Conservation (phyloP, 1,140 invertebrate genomes). For the Protaetia brevitarsis region DNA sequence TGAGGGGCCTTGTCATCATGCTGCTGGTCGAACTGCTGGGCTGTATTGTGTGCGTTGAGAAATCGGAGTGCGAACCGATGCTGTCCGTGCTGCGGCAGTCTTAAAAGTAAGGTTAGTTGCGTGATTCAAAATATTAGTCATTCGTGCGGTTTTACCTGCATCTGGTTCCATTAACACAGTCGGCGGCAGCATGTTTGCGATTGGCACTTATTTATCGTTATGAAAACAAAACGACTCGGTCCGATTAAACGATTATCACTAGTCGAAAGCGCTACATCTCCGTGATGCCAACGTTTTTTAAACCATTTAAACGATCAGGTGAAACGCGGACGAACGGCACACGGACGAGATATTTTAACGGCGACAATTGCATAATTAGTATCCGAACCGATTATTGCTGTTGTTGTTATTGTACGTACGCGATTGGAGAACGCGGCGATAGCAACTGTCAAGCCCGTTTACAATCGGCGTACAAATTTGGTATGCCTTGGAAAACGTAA, state of each 20-base stretch:
- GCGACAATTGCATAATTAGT: conserved; percentile 17
- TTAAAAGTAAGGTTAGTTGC: conserved; percentile 35
- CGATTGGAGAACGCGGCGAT: no score
- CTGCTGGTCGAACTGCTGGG: conserved; percentile 25
- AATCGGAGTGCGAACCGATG: conserved; percentile 67
- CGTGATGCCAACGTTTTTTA: no score
- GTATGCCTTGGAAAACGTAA: no score
- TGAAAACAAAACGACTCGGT: not conserved
- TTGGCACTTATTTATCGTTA: not conserved
- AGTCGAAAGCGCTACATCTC: not conserved
- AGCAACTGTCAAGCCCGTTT: no score
- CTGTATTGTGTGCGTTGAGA: conserved; percentile 59
- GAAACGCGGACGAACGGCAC: no score
- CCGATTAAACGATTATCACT: not conserved
- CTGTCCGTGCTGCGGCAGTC: conserved; percentile 67
- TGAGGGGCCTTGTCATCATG: conserved; percentile 56
- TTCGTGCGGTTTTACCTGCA: conserved; percentile 41
- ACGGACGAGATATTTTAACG: no score
- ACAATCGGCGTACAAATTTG: conserved; percentile 15
- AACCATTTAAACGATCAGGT: no score
- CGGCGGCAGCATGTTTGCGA: conserved; percentile 35
- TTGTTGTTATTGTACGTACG: no score
- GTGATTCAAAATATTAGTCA: conserved; percentile 35
- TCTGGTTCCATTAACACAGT: conserved; percentile 40
- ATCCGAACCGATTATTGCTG: not conserved